phyloP scores from a whole-genome alignment of 2,797 vertebrate species.

The Schizopygopsis pylzovi region DNA sequence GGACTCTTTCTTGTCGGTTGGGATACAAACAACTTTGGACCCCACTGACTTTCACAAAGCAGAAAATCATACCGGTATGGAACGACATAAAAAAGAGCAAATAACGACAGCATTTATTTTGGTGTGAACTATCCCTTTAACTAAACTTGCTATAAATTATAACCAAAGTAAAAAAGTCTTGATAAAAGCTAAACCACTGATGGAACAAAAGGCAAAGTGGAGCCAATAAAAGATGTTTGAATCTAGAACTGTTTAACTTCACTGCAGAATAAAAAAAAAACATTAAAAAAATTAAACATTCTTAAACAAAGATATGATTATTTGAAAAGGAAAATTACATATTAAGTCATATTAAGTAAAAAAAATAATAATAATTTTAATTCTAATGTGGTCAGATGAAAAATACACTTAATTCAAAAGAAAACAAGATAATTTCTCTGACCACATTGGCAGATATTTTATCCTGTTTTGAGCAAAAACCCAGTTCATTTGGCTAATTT shows the following conservation, averaged over 20 bases:
- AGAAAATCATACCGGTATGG: neutral
- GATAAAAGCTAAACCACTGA: slow-evolving; percentile 15
- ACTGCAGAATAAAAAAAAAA: no score
- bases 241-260: neutral
- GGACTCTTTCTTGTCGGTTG: neutral
- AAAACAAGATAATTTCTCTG: neutral
- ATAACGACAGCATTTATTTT: neutral
- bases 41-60: neutral
- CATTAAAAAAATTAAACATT: no score
- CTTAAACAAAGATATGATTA: neutral
- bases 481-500: neutral
- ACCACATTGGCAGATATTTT: neutral
- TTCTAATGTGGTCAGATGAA: neutral
- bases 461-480: no score
- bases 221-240: slow-evolving; percentile 48
- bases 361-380: no score
- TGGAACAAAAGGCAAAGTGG: slow-evolving; percentile 39
- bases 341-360: no score
- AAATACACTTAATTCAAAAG: neutral
- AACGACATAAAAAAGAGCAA: neutral
- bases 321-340: neutral
- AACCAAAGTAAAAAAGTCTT: neutral
- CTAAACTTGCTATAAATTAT: slow-evolving; percentile 7
- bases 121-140: neutral
- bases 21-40: neutral